These are phyloP conservation scores for Smithornis capensis DNA, from an alignment of 2,113 vertebrate genomes.

Conservation along the genomic window DNA sequence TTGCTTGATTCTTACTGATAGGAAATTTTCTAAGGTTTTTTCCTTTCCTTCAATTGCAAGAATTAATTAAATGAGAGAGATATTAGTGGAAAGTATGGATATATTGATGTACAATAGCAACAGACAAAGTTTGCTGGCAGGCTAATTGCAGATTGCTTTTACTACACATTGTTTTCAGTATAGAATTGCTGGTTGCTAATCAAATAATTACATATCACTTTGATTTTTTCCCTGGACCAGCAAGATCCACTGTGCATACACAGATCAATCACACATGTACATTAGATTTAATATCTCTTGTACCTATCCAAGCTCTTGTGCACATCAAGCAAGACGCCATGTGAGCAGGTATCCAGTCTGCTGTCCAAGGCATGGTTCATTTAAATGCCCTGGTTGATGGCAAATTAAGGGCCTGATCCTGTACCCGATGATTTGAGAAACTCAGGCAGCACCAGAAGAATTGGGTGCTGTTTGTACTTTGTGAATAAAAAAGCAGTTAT, in stretches of 20 bases:
- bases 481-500: background rate
- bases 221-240: background rate
- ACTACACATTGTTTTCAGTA: background rate
- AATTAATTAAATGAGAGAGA: background rate
- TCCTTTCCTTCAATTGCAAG: background rate
- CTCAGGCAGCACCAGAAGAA: background rate
- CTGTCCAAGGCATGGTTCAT: background rate
- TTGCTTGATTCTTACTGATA: background rate
- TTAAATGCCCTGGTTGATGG: background rate
- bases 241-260: background rate
- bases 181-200: background rate
- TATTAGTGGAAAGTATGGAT: background rate
- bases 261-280: background rate
- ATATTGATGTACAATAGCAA: background rate
- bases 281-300: background rate
- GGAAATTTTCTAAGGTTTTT: background rate
- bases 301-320: background rate
- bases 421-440: background rate
- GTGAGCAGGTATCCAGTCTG: background rate
- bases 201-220: background rate
- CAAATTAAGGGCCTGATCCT: background rate
- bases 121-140: background rate
- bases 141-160: background rate
- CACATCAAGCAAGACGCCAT: background rate
- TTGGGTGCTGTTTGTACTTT: background rate